Percentiles rank a stretch among this genome's conserved stretches.
phyloP scores from a whole-genome alignment of 92 coral and sea anemone species.

The Porites lobata region DNA sequence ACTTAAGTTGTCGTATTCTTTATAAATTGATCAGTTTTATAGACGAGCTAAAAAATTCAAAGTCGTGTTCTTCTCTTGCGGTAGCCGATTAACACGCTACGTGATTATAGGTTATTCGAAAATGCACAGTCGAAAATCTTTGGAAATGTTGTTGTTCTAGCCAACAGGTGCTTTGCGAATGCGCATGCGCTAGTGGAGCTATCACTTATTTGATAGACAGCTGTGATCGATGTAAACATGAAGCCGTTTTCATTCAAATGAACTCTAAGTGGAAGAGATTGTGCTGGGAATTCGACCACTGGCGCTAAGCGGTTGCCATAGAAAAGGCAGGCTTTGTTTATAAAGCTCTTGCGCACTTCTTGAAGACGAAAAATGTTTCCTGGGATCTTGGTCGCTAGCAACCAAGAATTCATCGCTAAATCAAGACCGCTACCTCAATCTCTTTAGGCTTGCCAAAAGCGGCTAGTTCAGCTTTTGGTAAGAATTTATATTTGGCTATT shows the following conservation, averaged over 20 bases:
- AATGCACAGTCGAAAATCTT: neutral
- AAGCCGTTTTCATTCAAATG: constrained; percentile 15
- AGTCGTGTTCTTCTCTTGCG: neutral
- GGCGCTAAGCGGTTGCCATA: constrained; percentile 26
- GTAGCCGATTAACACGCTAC: neutral
- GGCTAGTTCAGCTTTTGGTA: neutral
- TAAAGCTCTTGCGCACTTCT: constrained; percentile 11
- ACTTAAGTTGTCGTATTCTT: no score
- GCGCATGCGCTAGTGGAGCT: constrained; percentile 18
- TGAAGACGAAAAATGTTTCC: neutral
- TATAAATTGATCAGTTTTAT: no score
- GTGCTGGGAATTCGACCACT: neutral
- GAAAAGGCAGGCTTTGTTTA: constrained; percentile 26
- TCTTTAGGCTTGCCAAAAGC: neutral
- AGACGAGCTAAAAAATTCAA: no score
- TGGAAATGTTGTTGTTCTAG: neutral
- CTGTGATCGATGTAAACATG: neutral
- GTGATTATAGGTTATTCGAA: neutral
- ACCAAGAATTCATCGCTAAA: neutral
- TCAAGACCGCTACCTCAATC: no score
- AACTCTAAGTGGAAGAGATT: constrained; percentile 13
- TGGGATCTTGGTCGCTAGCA: neutral
- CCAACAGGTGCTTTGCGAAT: constrained; percentile 25
- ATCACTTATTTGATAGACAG: neutral
- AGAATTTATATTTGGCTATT: neutral